phyloP scores from a whole-genome alignment of 2,113 vertebrate species.

The Ascaphus truei region DNA sequence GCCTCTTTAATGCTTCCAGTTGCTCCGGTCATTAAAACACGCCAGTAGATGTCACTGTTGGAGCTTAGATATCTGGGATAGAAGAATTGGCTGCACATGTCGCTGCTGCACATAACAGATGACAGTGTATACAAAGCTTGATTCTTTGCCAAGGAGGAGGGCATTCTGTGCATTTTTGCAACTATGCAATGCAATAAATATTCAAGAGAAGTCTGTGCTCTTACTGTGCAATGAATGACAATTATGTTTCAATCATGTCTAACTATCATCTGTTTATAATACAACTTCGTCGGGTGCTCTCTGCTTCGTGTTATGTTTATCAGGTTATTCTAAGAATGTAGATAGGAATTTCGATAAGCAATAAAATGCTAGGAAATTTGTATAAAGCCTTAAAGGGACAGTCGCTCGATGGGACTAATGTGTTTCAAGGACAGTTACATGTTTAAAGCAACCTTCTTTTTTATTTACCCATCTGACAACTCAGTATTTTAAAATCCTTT shows the following conservation, averaged over 20 bases:
- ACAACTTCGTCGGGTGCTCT: slow-evolving; percentile 6
- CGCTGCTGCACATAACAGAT: not conserved
- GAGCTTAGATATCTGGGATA: not conserved
- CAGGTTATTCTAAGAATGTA: too few relatives aligned
- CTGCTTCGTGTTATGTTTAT: not conserved
- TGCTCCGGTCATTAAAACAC: too few relatives aligned
- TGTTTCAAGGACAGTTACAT: too few relatives aligned
- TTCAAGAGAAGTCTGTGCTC: slow-evolving; percentile 22
- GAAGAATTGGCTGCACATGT: not conserved
- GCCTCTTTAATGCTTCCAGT: too few relatives aligned
- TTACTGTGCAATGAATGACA: slow-evolving; percentile 21
- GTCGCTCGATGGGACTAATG: too few relatives aligned
- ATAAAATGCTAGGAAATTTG: too few relatives aligned
- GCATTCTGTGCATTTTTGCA: slow-evolving; percentile 15
- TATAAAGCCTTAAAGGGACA: too few relatives aligned
- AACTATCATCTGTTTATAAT: slow-evolving; percentile 8
- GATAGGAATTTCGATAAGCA: too few relatives aligned
- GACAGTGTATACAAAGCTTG: slow-evolving; percentile 4
- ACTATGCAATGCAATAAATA: slow-evolving; percentile 13
- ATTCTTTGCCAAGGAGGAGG: slow-evolving; percentile 26
- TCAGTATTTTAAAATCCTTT: too few relatives aligned
- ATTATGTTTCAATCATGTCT: slow-evolving; percentile 9
- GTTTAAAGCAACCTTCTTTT: too few relatives aligned
- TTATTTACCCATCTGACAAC: too few relatives aligned
- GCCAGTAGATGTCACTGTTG: slow-evolving; percentile 27